phyloP scores from a whole-genome alignment of 1,140 invertebrate genomes.

The Leptestheria dahalacensis region DNA sequence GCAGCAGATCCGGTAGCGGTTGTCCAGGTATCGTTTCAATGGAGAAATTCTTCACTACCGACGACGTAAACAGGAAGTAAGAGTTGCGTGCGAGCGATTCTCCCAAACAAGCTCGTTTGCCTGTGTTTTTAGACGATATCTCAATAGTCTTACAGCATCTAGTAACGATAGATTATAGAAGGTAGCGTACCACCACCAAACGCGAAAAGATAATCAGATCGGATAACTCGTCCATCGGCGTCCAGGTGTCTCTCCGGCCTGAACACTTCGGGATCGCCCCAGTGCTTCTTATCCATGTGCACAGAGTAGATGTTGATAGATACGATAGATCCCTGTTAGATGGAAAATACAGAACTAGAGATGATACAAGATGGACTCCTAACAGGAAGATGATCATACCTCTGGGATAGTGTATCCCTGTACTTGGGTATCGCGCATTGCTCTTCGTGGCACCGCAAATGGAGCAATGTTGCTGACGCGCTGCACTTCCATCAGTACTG shows the following conservation, averaged over 20 bases:
- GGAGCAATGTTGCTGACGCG: conserved; percentile 12
- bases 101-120: conserved; percentile 50
- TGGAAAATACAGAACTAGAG: conserved; percentile 5
- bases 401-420: conserved; percentile 14
- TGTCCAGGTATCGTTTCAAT: conserved; percentile 19
- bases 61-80: conserved; percentile 45
- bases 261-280: conserved; percentile 49
- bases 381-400: neutral
- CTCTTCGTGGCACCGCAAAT: conserved; percentile 8
- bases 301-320: conserved; percentile 46
- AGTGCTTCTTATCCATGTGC: conserved; percentile 42
- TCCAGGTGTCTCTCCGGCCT: conserved; percentile 52
- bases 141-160: neutral
- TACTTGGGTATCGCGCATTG: conserved; percentile 2
- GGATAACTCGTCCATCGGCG: conserved; percentile 35
- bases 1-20: neutral
- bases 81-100: conserved; percentile 51
- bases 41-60: conserved; percentile 46
- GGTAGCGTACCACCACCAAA: conserved; percentile 46
- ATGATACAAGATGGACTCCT: neutral
- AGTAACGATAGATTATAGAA: neutral
- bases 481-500: conserved; percentile 14
- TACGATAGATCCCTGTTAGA: conserved; percentile 36
- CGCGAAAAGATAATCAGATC: conserved; percentile 39
- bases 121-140: conserved; percentile 27